Evolutionary conservation across 2,797 vertebrate species (phyloP).

Genomic region (Melanotaenia boesemani): DNA sequence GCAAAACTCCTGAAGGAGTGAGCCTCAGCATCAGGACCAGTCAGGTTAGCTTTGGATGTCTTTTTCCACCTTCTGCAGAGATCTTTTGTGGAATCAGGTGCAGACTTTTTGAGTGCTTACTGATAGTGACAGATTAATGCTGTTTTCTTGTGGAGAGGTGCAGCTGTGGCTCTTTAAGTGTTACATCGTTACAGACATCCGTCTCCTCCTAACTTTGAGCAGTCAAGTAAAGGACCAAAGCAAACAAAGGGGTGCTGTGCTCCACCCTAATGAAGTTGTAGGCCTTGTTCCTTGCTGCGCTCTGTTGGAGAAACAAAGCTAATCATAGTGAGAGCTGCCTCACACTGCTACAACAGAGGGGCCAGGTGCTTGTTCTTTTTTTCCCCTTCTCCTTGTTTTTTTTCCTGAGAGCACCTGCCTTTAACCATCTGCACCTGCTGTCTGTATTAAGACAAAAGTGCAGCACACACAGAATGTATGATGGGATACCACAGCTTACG

Average conservation of each 20-base stretch:
- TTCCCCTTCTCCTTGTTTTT: constrained; percentile 23
- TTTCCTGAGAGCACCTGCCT: constrained; percentile 70
- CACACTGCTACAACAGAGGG: constrained; percentile 73
- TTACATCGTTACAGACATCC: constrained; percentile 25
- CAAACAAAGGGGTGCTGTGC: constrained; percentile 47
- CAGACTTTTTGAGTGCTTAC: constrained; percentile 11
- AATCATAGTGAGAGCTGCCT: constrained; percentile 74
- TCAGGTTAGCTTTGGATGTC: constrained; percentile 51
- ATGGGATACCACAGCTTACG: constrained; percentile 38
- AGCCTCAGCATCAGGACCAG: constrained; percentile 45
- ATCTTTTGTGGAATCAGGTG: constrained; percentile 37
- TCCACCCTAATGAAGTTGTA: constrained; percentile 79
- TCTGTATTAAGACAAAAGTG: constrained; percentile 70
- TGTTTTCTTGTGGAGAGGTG: constrained; percentile 24
- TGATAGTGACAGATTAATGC: constrained; percentile 48
- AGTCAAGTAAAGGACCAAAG: constrained; percentile 72
- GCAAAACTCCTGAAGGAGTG: constrained; percentile 51
- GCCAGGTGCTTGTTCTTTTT: constrained; percentile 77
- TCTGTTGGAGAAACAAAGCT: constrained; percentile 81
- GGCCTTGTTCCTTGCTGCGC: constrained; percentile 75
- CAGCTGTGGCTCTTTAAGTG: constrained; percentile 20
- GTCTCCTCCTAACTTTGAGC: constrained; percentile 41
- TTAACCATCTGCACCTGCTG: constrained; percentile 82
- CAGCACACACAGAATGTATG: constrained; percentile 49
- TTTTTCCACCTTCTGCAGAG: constrained; percentile 8